Conservation (phyloP, 2,888 invertebrate species). For the Liodrosophila aerea region DNA sequence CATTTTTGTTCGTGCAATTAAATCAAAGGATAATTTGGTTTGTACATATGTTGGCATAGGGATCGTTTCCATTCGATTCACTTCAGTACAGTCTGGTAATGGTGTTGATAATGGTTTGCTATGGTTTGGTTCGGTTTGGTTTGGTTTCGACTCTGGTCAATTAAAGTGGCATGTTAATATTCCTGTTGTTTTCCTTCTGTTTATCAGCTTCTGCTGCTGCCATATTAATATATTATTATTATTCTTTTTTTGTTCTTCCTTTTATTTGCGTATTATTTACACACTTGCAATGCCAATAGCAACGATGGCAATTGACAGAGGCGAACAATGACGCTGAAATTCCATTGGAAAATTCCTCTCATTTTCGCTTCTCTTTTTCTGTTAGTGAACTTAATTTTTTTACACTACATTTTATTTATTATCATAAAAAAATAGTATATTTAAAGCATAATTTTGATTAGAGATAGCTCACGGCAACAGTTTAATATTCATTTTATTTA, state of each 20-base stretch:
- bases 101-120: not conserved
- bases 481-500: too few species aligned
- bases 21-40: slow-evolving; percentile 51
- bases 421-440: not conserved
- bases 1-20: slow-evolving; percentile 60
- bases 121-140: slow-evolving; percentile 1
- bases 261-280: slow-evolving; percentile 62
- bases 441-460: not conserved
- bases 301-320: slow-evolving; percentile 35
- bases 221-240: slow-evolving; percentile 48
- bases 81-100: not conserved
- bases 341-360: not conserved
- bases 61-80: slow-evolving; percentile 2
- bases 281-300: slow-evolving; percentile 59
- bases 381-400: not conserved
- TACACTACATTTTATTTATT: not conserved
- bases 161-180: slow-evolving; percentile 48
- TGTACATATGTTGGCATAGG: slow-evolving; percentile 18
- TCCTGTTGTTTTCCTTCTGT: slow-evolving; percentile 33
- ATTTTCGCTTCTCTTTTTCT: not conserved
- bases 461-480: too few species aligned
- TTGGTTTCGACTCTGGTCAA: slow-evolving; percentile 38
- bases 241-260: slow-evolving; percentile 27
- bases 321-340: slow-evolving; percentile 61
- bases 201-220: slow-evolving; percentile 25